Conservation (phyloP, 2,888 invertebrate species). For the Netelia virgata region DNA sequence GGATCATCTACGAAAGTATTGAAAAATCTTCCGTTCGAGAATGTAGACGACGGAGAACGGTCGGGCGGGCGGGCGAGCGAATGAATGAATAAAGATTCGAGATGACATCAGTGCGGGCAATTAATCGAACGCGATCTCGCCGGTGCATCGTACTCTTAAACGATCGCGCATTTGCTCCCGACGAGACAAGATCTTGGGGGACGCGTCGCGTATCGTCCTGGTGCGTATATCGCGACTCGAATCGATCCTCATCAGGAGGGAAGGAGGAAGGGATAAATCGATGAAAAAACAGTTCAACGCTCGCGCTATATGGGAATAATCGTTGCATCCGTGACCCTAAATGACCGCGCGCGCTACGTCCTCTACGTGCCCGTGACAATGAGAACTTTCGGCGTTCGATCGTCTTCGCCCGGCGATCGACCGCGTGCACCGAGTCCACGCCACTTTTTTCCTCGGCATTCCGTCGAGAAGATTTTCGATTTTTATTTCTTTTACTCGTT, state of each 20-base stretch:
- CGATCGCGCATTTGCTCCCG: slow-evolving; percentile 49
- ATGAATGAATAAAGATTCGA: slow-evolving; percentile 18
- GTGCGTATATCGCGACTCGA: background rate
- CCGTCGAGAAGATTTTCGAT: too few species aligned
- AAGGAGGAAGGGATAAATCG: background rate
- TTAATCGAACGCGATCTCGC: background rate
- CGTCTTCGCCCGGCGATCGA: background rate
- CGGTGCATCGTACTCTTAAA: slow-evolving; percentile 65
- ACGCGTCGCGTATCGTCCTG: slow-evolving; percentile 12
- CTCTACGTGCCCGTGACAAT: background rate
- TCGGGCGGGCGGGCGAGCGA: too few species aligned
- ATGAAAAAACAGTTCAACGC: slow-evolving; percentile 47
- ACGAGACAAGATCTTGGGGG: slow-evolving; percentile 25
- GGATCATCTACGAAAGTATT: too few species aligned
- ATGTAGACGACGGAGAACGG: too few species aligned
- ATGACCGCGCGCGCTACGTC: background rate
- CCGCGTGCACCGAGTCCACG: too few species aligned
- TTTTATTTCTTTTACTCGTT: too few species aligned
- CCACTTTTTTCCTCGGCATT: too few species aligned
- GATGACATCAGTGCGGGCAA: slow-evolving; percentile 11
- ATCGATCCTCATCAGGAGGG: slow-evolving; percentile 9
- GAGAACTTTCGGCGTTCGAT: background rate
- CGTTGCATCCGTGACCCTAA: background rate
- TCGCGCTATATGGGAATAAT: slow-evolving; percentile 26
- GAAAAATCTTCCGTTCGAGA: too few species aligned